These are phyloP conservation scores for Phrynosoma platyrhinos DNA, from an alignment of 2,113 vertebrate genomes.

Conservation along the genomic window DNA sequence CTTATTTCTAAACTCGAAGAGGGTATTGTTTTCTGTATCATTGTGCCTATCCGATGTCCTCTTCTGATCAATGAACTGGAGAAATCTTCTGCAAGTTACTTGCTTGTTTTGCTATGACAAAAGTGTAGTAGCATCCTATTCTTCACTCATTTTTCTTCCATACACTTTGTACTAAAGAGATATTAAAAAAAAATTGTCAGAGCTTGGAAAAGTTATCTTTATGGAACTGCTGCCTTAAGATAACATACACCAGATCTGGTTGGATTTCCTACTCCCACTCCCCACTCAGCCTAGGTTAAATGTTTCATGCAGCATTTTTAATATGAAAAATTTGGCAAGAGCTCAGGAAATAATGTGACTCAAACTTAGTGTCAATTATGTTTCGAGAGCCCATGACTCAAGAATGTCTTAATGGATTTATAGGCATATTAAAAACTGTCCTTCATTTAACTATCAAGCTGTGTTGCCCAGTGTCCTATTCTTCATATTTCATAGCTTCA, in stretches of 20 bases:
- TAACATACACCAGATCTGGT: not conserved
- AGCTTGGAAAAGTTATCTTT: no score
- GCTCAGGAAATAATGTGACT: constrained; percentile 18
- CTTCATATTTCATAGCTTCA: constrained; percentile 47
- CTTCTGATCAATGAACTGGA: no score
- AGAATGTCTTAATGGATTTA: constrained; percentile 35
- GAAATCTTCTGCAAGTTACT: no score
- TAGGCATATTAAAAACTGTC: constrained; percentile 40
- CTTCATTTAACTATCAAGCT: constrained; percentile 37
- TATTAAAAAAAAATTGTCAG: no score
- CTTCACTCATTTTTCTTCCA: no score
- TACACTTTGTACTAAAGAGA: no score
- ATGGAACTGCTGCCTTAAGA: not conserved
- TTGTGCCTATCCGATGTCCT: no score
- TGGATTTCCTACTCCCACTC: not conserved
- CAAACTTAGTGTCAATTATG: constrained; percentile 42
- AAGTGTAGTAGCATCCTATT: no score
- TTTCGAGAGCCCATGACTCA: constrained; percentile 38
- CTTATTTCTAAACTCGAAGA: no score
- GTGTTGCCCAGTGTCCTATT: constrained; percentile 8
- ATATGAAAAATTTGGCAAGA: constrained; percentile 6
- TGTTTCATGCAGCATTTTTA: not conserved
- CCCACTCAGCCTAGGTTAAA: not conserved
- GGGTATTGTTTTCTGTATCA: no score
- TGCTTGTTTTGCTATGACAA: no score